phyloP scores from a whole-genome alignment of 2,797 vertebrate species.

The Pristis pectinata region DNA sequence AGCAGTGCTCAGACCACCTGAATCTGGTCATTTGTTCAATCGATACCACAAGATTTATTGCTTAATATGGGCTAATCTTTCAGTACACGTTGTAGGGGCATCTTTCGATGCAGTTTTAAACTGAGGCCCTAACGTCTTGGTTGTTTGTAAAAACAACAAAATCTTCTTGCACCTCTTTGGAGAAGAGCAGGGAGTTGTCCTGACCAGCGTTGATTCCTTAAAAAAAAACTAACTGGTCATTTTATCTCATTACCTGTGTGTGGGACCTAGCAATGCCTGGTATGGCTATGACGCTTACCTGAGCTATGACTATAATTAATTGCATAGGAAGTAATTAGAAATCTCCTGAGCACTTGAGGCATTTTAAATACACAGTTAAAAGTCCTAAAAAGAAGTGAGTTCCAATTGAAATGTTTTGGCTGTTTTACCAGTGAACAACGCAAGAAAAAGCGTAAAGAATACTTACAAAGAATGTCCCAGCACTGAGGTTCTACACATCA shows the following conservation, averaged over 20 bases:
- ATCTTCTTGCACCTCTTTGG: background rate
- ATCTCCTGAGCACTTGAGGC: too few relatives aligned
- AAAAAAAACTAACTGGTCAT: background rate
- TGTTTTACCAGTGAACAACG: background rate
- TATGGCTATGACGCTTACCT: background rate
- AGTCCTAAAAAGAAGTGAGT: background rate
- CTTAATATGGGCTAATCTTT: background rate
- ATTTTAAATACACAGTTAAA: too few relatives aligned
- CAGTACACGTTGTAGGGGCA: background rate
- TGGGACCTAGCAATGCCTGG: background rate
- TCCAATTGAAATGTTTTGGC: background rate
- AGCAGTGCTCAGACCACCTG: background rate
- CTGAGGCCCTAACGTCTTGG: background rate
- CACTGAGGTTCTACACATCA: background rate
- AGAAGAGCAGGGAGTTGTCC: background rate
- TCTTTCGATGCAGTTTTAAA: background rate
- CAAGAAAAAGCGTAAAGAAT: background rate
- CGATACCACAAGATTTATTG: background rate
- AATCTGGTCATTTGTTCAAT: background rate
- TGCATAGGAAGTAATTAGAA: background rate
- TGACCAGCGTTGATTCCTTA: background rate
- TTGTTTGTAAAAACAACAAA: background rate
- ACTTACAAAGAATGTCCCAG: background rate
- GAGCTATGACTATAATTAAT: background rate
- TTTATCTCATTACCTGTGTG: background rate